phyloP scores from a whole-genome alignment of 1,140 invertebrate species.

The Aphelinus certus region DNA sequence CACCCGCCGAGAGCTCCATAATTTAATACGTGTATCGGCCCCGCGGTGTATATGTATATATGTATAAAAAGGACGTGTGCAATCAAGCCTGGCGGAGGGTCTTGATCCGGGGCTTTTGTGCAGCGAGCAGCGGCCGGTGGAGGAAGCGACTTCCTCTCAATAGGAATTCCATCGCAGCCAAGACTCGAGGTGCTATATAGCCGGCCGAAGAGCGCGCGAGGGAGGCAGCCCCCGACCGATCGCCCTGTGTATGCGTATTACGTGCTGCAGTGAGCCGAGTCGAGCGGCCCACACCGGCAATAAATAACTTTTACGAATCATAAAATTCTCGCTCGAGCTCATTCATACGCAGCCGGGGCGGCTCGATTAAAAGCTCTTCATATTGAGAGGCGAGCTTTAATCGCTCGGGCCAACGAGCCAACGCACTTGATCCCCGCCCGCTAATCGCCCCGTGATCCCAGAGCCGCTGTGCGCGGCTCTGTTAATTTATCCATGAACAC shows the following conservation, averaged over 20 bases:
- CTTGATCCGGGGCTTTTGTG: too few relatives aligned
- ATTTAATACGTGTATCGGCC: slow-evolving; percentile 18
- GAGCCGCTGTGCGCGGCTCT: background rate
- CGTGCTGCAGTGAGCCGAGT: too few relatives aligned
- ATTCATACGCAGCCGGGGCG: background rate
- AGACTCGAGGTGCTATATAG: background rate
- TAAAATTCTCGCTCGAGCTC: slow-evolving; percentile 32
- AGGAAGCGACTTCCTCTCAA: slow-evolving; percentile 24
- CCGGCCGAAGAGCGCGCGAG: too few relatives aligned
- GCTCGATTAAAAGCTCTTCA: background rate
- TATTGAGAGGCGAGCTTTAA: slow-evolving; percentile 6
- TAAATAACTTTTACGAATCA: slow-evolving; percentile 39
- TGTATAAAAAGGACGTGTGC: slow-evolving; percentile 26
- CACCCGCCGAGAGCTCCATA: background rate
- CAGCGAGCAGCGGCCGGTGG: too few relatives aligned
- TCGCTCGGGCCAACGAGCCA: slow-evolving; percentile 4
- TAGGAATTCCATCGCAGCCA: slow-evolving; percentile 28
- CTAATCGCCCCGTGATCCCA: background rate
- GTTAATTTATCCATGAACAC: slow-evolving; percentile 1
- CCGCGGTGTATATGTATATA: background rate
- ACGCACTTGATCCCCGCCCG: slow-evolving; percentile 7
- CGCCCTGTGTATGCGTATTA: too few relatives aligned
- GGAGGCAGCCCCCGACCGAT: too few relatives aligned
- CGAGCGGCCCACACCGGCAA: background rate
- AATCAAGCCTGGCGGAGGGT: slow-evolving; percentile 17